A percentile compares a stretch with the other conserved stretches of the same genome.
Conservation (phyloP, 2,888 invertebrate species). For the Ochlodes sylvanus region DNA sequence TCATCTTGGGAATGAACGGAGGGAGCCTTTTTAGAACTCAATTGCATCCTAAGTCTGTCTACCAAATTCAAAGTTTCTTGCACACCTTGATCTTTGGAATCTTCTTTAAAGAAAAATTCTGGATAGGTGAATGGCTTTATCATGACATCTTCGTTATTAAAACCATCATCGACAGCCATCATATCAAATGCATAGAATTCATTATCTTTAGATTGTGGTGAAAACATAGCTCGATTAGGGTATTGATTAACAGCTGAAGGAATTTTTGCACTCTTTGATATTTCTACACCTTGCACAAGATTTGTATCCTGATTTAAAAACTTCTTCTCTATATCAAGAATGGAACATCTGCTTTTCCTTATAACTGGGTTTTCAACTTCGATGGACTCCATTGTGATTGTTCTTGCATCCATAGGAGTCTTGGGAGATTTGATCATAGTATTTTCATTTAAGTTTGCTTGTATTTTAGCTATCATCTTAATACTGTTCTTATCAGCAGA, state of each 20-base stretch:
- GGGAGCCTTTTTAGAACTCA: conserved; percentile 87
- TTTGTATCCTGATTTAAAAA: conserved; percentile 73
- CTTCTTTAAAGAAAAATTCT: conserved; percentile 89
- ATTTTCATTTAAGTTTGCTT: conserved; percentile 78
- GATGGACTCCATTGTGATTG: conserved; percentile 64
- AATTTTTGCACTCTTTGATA: conserved; percentile 79
- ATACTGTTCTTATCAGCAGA: conserved; percentile 74
- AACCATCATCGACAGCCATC: conserved; percentile 87
- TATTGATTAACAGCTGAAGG: conserved; percentile 71
- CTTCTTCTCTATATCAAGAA: conserved; percentile 71
- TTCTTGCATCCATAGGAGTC: conserved; percentile 80
- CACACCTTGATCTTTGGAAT: conserved; percentile 91
- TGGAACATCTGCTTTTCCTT: conserved; percentile 60
- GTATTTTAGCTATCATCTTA: conserved; percentile 80
- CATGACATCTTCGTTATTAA: conserved; percentile 86
- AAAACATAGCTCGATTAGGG: conserved; percentile 88
- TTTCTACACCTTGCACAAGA: conserved; percentile 76
- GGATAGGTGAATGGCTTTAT: conserved; percentile 88
- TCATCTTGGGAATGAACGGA: conserved; percentile 57
- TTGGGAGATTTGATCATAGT: conserved; percentile 82
- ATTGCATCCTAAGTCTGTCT: conserved; percentile 91
- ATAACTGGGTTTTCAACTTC: conserved; percentile 67
- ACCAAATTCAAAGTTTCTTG: conserved; percentile 93
- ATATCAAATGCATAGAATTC: conserved; percentile 88
- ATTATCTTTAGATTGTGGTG: conserved; percentile 87